These are phyloP conservation scores for Pseudoatta argentina DNA, from an alignment of 1,140 invertebrate genomes.

Conservation along the genomic window DNA sequence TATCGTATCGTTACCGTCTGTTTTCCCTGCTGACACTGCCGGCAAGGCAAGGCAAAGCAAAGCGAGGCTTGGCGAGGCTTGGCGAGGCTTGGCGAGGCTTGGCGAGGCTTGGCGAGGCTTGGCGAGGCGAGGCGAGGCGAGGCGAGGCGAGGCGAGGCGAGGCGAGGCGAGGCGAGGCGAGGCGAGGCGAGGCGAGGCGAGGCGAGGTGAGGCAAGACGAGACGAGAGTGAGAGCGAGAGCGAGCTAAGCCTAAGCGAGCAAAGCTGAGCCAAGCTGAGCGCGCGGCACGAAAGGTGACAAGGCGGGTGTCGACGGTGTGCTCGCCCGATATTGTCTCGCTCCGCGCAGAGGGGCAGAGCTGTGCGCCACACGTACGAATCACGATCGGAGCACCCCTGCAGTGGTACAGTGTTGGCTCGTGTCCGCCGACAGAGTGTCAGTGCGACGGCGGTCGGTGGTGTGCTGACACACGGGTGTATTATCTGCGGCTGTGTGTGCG, in stretches of 20 bases:
- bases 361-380: slow-evolving; percentile 50
- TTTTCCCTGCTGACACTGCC: slow-evolving; percentile 63
- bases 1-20: slow-evolving; percentile 16
- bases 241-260: background rate
- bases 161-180: too few species aligned
- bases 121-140: background rate
- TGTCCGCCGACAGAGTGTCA: slow-evolving; percentile 71
- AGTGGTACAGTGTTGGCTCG: slow-evolving; percentile 59
- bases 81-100: background rate
- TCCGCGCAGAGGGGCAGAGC: slow-evolving; percentile 50
- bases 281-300: slow-evolving; percentile 23
- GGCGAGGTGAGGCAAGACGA: background rate
- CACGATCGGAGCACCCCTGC: slow-evolving; percentile 54
- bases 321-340: slow-evolving; percentile 34
- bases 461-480: slow-evolving; percentile 68
- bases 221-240: background rate
- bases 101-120: background rate
- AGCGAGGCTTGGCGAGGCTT: background rate
- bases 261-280: slow-evolving; percentile 9
- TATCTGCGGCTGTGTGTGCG: slow-evolving; percentile 64
- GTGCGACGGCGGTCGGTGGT: slow-evolving; percentile 68
- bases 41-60: slow-evolving; percentile 40
- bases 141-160: background rate
- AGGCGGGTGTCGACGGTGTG: slow-evolving; percentile 66
- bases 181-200: background rate